A percentile compares a stretch with the other conserved stretches of the same genome.
phyloP scores from a whole-genome alignment of 2,797 vertebrate species.

The Halcyon leucocephala region DNA sequence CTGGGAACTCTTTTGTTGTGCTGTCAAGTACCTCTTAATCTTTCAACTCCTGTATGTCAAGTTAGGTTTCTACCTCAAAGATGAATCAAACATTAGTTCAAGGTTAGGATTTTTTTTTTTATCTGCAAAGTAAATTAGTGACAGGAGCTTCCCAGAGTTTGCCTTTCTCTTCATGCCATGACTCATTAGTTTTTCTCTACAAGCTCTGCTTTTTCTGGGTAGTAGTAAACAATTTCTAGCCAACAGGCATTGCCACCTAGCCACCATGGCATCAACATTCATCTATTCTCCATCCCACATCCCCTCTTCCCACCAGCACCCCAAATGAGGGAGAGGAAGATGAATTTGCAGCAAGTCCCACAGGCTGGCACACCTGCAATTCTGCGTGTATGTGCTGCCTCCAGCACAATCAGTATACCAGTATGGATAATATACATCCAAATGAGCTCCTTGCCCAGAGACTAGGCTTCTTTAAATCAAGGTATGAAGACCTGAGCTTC shows the following conservation, averaged over 20 bases:
- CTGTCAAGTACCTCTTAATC: constrained; percentile 39
- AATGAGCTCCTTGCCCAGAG: background rate
- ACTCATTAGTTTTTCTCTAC: background rate
- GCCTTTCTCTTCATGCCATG: background rate
- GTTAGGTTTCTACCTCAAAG: constrained; percentile 8
- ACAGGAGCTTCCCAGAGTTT: constrained; percentile 5
- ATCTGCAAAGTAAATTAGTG: background rate
- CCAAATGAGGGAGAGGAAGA: background rate
- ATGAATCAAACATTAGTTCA: constrained; percentile 20
- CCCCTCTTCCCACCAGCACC: background rate
- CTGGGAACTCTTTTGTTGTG: background rate
- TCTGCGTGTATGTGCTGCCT: background rate
- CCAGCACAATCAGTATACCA: fast-evolving
- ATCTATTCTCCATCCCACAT: fast-evolving
- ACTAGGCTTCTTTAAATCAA: background rate
- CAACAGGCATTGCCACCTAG: background rate
- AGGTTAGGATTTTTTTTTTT: background rate
- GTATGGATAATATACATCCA: background rate
- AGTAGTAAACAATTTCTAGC: background rate
- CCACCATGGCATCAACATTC: background rate
- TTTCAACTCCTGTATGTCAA: background rate
- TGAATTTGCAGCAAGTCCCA: background rate
- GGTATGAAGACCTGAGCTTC: background rate
- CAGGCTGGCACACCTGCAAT: background rate
- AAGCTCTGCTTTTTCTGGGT: background rate